A percentile compares a stretch with the other conserved stretches of the same genome.
Evolutionary conservation across 2,797 vertebrate species (phyloP).

Genomic region (Eospalax fontanierii): DNA sequence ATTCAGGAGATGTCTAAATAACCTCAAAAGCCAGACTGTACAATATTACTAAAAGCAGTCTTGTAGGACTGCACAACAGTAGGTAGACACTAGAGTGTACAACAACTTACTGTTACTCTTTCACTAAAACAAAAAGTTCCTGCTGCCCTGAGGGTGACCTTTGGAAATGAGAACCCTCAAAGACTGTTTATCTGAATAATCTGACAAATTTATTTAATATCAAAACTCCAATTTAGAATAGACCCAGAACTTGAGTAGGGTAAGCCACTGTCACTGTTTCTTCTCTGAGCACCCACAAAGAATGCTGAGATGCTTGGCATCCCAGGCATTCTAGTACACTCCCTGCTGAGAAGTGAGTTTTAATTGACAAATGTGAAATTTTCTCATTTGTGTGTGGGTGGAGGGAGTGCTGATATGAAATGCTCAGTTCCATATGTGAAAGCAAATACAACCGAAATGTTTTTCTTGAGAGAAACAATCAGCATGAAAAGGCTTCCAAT

Average conservation of each 20-base stretch:
- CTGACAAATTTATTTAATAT: conserved; percentile 56
- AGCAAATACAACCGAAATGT: conserved; percentile 52
- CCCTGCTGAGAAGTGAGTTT: not conserved
- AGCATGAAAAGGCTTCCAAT: not conserved
- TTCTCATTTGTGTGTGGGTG: not conserved
- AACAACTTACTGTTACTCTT: not conserved
- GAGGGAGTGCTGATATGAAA: not conserved
- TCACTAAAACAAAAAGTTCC: conserved; percentile 51
- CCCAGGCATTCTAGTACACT: not conserved
- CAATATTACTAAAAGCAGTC: conserved; percentile 41
- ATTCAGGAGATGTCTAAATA: conserved; percentile 58
- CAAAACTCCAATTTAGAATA: conserved; percentile 41
- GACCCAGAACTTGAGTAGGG: conserved; percentile 38
- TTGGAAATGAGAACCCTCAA: not conserved
- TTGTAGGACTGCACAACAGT: not conserved
- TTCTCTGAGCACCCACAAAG: not conserved
- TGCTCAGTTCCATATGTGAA: conserved; percentile 24
- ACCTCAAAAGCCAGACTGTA: conserved; percentile 39
- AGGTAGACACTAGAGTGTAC: not conserved
- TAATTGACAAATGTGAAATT: conserved; percentile 59
- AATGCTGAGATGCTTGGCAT: not conserved
- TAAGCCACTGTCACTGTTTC: not conserved
- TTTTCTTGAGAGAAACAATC: conserved; percentile 71
- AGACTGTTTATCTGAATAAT: conserved; percentile 45
- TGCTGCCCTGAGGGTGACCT: conserved; percentile 32